Percentiles rank a stretch among this genome's conserved stretches.
These are phyloP conservation scores for Holocentrus rufus DNA, from an alignment of 2,797 vertebrate genomes.

Conservation along the genomic window DNA sequence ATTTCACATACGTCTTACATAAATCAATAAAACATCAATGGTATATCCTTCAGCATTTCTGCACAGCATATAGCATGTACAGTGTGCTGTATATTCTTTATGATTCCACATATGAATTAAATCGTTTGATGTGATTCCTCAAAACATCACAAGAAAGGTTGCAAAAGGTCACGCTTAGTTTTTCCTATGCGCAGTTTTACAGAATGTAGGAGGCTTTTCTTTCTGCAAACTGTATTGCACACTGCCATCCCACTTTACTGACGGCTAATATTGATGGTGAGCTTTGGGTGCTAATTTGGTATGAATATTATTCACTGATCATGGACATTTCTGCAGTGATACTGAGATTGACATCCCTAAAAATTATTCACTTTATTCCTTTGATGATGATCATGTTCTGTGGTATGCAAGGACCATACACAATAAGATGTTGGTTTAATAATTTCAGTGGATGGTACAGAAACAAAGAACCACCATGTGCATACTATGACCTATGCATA, in stretches of 20 bases:
- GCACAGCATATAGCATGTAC: background rate
- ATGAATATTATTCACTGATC: background rate
- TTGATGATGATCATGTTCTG: background rate
- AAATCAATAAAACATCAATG: constrained; percentile 31
- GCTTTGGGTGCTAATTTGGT: constrained; percentile 6
- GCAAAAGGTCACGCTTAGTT: constrained; percentile 12
- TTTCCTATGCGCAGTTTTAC: constrained; percentile 5
- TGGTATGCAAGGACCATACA: too few species aligned
- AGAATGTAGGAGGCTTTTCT: background rate
- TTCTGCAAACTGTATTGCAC: background rate
- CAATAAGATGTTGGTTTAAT: background rate
- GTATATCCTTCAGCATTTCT: constrained; percentile 15
- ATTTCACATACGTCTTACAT: constrained; percentile 10
- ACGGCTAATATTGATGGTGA: constrained; percentile 1
- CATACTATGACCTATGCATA: background rate
- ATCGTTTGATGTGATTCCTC: constrained; percentile 40
- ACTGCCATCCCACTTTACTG: constrained; percentile 11
- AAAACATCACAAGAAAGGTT: constrained; percentile 3
- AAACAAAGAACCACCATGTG: background rate
- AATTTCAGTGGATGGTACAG: background rate
- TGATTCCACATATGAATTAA: constrained; percentile 41
- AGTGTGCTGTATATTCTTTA: constrained; percentile 10
- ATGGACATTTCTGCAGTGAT: constrained; percentile 3
- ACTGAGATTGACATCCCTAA: background rate
- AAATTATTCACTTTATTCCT: background rate